A percentile compares a stretch with the other conserved stretches of the same genome.
phyloP scores from a whole-genome alignment of 1,140 invertebrate genomes.

The Drosophila dunni region DNA sequence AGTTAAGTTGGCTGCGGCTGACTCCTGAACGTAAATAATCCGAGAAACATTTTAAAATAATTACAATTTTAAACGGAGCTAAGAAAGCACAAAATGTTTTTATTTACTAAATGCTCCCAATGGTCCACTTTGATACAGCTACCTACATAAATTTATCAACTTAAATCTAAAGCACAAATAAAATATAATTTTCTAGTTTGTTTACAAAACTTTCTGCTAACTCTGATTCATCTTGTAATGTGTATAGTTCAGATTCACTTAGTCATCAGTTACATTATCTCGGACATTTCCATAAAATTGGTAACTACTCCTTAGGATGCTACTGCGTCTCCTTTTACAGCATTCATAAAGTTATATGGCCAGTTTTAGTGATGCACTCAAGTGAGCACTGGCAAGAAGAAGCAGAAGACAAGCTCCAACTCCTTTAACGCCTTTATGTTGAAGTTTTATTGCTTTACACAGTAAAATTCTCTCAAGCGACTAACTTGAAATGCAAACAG shows the following conservation, averaged over 20 bases:
- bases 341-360: constrained; percentile 50
- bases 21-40: no score
- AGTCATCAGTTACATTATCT: constrained; percentile 21
- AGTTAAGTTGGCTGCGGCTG: constrained; percentile 2
- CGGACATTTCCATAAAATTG: constrained; percentile 17
- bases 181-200: neutral
- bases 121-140: no score
- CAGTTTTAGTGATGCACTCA: constrained; percentile 43
- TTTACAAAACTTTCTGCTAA: neutral
- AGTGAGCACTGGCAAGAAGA: constrained; percentile 2
- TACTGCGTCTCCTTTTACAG: constrained; percentile 30
- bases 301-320: constrained; percentile 8
- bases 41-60: no score
- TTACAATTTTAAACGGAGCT: no score
- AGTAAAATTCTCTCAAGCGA: constrained; percentile 68
- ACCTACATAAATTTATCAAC: no score
- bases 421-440: constrained; percentile 45
- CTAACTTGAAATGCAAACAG: constrained; percentile 79
- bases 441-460: constrained; percentile 74
- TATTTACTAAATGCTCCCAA: no score
- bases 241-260: constrained; percentile 11
- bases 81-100: no score
- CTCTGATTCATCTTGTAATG: neutral
- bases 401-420: neutral
- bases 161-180: neutral